Base-by-base conservation (phyloP, 92 coral and sea anemone genomes). In the Isaurus tuberculatus region DNA sequence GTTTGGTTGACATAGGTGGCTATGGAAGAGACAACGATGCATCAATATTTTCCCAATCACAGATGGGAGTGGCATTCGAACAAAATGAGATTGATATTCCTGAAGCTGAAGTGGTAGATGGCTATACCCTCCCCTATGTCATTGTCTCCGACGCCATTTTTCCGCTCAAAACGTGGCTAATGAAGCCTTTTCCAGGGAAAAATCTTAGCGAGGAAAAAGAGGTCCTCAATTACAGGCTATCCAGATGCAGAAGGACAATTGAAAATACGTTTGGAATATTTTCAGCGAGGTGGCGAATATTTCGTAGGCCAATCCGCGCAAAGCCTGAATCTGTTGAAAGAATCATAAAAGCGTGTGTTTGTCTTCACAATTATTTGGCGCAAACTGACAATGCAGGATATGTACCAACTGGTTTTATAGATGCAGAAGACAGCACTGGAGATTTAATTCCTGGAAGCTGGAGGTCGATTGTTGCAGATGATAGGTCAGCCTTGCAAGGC, bases 21-120 rank as follows among this genome's bases (percentile, higher is more conserved):
- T 83, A 46, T 49, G 86, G 86, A 53, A 29, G 79, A 32, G 86
- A 83, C 51, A 83, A 83, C 32, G 86, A 70, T 83, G 79, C 86
- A 29, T 70, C 86, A 49, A 66, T 70, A 70, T 55, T 83, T 70
- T 30, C 63, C 40, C 66, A 83, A 48, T 68, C 70, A 31, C 49
- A 27, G 66, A 67, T 70, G 65, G 64, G 73, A 53, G 57, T 49
- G 48, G 79, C 69, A 32, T 32, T 83, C 31, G 86, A 83, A 16
- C 70, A 55, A 17, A 29, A 29, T 23, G 70, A 77, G 32, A 77
- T 77, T 22, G 53, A 58, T 30, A 42, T 70, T 11, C 86, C 86
- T 49, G 49, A 51, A 49, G 79, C 86, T 48, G 75, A 70, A 70
- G 66, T 83, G 10, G 70, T 69, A 14, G 48, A 83, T 55, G 67